Conservation (phyloP, 2,888 invertebrate genomes). For the Neelides folsomi region DNA sequence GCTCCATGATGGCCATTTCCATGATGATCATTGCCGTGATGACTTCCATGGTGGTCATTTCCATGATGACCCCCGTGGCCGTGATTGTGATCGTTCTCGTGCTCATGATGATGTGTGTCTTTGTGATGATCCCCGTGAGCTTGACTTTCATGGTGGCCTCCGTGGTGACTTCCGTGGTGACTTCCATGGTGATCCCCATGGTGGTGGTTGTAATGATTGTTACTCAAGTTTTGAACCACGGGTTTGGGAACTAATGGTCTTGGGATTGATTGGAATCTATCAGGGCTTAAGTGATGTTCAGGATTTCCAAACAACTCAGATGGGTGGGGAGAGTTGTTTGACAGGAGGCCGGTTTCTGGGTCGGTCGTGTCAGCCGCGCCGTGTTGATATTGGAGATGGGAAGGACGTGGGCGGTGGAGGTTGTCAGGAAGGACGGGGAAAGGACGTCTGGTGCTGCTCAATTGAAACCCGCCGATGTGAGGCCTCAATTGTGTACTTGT, state of each 20-base stretch:
- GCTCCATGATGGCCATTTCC: too few relatives aligned
- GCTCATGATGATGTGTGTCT: too few relatives aligned
- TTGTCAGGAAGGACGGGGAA: constrained; percentile 26
- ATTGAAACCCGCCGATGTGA: too few relatives aligned
- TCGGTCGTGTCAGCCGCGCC: constrained; percentile 31
- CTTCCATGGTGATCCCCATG: constrained; percentile 20
- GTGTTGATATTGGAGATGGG: constrained; percentile 32
- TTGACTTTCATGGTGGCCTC: background rate
- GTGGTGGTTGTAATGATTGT: constrained; percentile 18
- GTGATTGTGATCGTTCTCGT: too few relatives aligned
- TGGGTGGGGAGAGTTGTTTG: constrained; percentile 22
- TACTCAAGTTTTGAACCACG: constrained; percentile 25
- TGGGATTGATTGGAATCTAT: constrained; percentile 25
- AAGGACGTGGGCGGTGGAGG: constrained; percentile 30
- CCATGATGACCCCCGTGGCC: too few relatives aligned
- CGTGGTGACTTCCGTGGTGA: constrained; percentile 23
- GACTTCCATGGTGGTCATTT: too few relatives aligned
- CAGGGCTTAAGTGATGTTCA: constrained; percentile 17
- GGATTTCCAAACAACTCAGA: background rate
- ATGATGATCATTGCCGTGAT: too few relatives aligned
- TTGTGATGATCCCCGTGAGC: too few relatives aligned
- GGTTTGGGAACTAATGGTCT: constrained; percentile 20
- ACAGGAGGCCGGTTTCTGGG: constrained; percentile 23
- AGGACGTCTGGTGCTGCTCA: constrained; percentile 4
- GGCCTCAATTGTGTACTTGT: too few relatives aligned